These are phyloP conservation scores for Tychaedon coryphoeus DNA, from an alignment of 2,113 vertebrate species.

Conservation along the genomic window DNA sequence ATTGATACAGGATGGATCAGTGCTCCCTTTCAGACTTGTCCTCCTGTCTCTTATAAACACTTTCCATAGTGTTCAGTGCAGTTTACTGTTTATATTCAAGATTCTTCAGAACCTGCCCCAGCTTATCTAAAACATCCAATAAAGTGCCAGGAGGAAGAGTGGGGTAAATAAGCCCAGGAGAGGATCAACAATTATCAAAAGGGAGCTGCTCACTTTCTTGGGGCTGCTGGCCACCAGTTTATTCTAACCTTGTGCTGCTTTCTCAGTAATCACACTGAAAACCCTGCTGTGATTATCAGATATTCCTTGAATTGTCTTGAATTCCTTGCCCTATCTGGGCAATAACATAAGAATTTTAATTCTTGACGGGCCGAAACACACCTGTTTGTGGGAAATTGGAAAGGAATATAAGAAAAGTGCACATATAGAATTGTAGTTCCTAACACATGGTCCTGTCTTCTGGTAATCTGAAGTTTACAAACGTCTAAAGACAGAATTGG, in stretches of 20 bases:
- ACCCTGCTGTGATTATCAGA: background rate
- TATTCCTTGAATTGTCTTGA: background rate
- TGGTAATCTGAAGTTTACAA: background rate
- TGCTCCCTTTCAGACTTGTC: background rate
- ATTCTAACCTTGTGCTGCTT: background rate
- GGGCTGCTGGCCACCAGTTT: background rate
- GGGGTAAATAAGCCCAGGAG: background rate
- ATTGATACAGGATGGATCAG: background rate
- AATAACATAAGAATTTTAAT: background rate
- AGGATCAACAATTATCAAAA: background rate
- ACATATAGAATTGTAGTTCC: background rate
- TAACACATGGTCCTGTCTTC: background rate
- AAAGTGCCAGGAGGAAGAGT: background rate
- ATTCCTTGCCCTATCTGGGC: background rate
- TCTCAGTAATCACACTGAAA: background rate
- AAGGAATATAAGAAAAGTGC: background rate
- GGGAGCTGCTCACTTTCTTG: background rate
- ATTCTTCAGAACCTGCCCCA: background rate
- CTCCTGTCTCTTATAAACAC: background rate
- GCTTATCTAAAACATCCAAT: background rate
- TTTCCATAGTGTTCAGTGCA: background rate
- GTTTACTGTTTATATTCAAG: background rate
- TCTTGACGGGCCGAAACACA: background rate
- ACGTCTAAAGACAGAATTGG: background rate
- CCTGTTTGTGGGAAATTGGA: background rate